phyloP scores from a whole-genome alignment of 2,797 vertebrate species.

The Leptoclinus maculatus region DNA sequence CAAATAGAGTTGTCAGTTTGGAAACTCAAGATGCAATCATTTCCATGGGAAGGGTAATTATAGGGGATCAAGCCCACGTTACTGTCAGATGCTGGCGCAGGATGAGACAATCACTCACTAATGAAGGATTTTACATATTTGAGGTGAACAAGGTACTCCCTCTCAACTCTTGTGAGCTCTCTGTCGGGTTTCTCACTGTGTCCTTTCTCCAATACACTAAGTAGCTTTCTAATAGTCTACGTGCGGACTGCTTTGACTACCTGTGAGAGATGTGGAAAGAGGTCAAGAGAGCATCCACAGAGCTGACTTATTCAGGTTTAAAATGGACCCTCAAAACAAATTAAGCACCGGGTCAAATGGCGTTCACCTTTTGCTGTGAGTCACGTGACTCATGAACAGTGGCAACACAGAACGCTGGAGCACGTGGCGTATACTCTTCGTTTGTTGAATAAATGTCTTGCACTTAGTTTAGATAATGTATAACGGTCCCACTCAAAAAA shows the following conservation, averaged over 20 bases:
- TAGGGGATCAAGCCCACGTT: conserved; percentile 77
- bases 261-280: conserved; percentile 34
- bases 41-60: conserved; percentile 83
- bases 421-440: neutral
- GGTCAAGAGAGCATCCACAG: conserved; percentile 13
- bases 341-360: neutral
- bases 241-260: conserved; percentile 38
- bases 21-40: conserved; percentile 85
- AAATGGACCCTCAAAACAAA: neutral
- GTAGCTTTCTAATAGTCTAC: neutral
- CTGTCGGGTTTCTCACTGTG: conserved; percentile 22
- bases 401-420: neutral
- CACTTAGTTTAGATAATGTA: neutral
- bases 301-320: neutral
- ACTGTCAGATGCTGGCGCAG: conserved; percentile 76
- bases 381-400: neutral
- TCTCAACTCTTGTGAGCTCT: conserved; percentile 39
- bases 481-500: neutral
- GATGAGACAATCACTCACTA: conserved; percentile 83
- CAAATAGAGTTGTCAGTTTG: conserved; percentile 87
- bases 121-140: conserved; percentile 83
- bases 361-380: neutral
- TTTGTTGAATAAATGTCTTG: neutral
- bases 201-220: neutral
- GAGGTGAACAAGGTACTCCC: conserved; percentile 71